phyloP scores from a whole-genome alignment of 2,888 invertebrate species.

The Drosophila tanythrix region DNA sequence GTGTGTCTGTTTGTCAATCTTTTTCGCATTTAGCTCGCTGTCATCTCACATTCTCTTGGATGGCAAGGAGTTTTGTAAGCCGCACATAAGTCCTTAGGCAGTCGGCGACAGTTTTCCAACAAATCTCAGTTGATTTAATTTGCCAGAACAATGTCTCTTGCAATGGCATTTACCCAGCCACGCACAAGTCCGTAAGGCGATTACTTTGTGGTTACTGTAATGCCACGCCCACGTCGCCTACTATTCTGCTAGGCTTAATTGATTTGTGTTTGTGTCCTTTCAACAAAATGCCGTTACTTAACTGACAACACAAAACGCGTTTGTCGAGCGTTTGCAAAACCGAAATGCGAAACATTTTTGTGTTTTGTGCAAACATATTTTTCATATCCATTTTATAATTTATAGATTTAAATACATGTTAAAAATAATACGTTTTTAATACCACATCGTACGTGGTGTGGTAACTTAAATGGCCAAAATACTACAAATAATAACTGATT shows the following conservation, averaged over 20 bases:
- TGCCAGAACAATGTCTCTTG: slow-evolving; percentile 63
- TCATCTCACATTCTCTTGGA: background rate
- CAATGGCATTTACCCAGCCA: slow-evolving; percentile 42
- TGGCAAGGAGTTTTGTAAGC: slow-evolving; percentile 21
- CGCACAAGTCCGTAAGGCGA: slow-evolving; percentile 61
- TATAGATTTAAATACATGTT: background rate
- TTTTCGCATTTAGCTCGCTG: background rate
- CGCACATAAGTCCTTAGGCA: slow-evolving; percentile 28
- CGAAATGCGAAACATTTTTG: background rate
- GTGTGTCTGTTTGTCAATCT: background rate
- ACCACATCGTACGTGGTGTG: background rate
- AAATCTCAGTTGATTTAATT: slow-evolving; percentile 72
- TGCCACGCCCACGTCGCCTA: slow-evolving; percentile 24
- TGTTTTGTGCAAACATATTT: background rate
- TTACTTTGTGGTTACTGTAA: slow-evolving; percentile 46
- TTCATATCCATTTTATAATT: background rate
- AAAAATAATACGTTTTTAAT: background rate
- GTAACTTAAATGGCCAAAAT: background rate
- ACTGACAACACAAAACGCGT: background rate
- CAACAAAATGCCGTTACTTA: background rate
- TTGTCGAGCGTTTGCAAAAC: background rate
- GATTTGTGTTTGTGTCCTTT: slow-evolving; percentile 36
- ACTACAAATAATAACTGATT: background rate
- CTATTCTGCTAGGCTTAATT: slow-evolving; percentile 46
- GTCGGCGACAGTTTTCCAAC: slow-evolving; percentile 54